Base-by-base conservation (phyloP, 2,888 invertebrate genomes). In the Bellardia pandia region DNA sequence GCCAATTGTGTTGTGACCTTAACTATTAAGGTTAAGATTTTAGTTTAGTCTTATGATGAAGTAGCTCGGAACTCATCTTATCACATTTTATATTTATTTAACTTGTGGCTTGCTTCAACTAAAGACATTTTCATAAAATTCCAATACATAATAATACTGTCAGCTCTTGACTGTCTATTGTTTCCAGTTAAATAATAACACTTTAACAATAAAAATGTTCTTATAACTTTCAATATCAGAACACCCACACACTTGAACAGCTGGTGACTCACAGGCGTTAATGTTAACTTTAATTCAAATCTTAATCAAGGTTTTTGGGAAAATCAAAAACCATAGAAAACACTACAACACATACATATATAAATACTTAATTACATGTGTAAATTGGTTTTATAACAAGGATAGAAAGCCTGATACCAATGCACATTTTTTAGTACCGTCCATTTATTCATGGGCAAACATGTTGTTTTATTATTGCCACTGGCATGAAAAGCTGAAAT, bases 171-270 rank as follows among this genome's bases (percentile, higher is more conserved):
- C 51, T 40, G 0, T 78, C 23, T 60, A 48, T 51, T 78, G 69
- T 78, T 69, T 40, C 9, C 13, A 23, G 37, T 69, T 79, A 60
- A 69, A 69, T 56, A 69, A 71, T 9, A 60, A 69, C 14, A 60
- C 48, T 16, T 23, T 37, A 48, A 11, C 37, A 60, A 60, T 79
- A 69, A 69, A 40, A 62, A 53, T 62, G 40, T 62, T 71, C 51
- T 8, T 13, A 40, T 16, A 79, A 40, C 71, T 51, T 40, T 64
- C 9, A 42, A 13, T 14, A 51, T n/a, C 9, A 42, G n/a, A 42
- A 30, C 14, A 30, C 1, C 11, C 37, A 51, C 30, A 82, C 40
- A 51, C 11, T 30, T 68, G 48, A 14, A 7, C 58, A 58, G 37
- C 16, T 68, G 68, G 9, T 75, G 68, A 45, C 40, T 48, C 68